phyloP scores from a whole-genome alignment of 2,888 invertebrate genomes.

The Bombylius major region DNA sequence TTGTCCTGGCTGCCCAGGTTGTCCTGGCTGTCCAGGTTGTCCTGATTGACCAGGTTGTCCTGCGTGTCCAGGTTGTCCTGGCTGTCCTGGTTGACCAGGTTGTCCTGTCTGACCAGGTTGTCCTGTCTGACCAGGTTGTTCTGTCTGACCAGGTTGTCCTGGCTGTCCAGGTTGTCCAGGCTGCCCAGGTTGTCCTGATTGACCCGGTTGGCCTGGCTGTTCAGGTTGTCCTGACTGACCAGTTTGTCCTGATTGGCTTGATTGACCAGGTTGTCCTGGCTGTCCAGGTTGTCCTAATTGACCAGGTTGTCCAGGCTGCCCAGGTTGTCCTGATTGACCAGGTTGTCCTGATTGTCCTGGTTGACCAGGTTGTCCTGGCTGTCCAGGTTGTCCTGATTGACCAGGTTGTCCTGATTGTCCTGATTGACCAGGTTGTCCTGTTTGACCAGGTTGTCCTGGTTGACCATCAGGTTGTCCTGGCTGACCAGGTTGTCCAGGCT shows the following conservation, averaged over 20 bases:
- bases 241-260: neutral
- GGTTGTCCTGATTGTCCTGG: neutral
- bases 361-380: neutral
- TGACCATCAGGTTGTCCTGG: slow-evolving; percentile 15
- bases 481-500: neutral
- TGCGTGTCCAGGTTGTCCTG: too few relatives aligned
- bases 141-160: too few relatives aligned
- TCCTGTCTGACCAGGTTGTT: too few relatives aligned
- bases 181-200: slow-evolving; percentile 18
- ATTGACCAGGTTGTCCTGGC: neutral
- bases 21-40: too few relatives aligned
- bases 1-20: too few relatives aligned
- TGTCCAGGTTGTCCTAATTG: neutral
- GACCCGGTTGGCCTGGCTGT: neutral
- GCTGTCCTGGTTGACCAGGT: too few relatives aligned
- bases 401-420: neutral
- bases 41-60: too few relatives aligned
- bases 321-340: neutral
- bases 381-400: neutral
- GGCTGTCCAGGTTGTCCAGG: too few relatives aligned
- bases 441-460: neutral
- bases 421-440: neutral
- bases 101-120: too few relatives aligned
- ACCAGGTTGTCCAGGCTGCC: neutral
- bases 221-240: neutral